Evolutionary conservation across 2,888 invertebrate genomes (phyloP).

Genomic region (Zhengitettix transpicula): DNA sequence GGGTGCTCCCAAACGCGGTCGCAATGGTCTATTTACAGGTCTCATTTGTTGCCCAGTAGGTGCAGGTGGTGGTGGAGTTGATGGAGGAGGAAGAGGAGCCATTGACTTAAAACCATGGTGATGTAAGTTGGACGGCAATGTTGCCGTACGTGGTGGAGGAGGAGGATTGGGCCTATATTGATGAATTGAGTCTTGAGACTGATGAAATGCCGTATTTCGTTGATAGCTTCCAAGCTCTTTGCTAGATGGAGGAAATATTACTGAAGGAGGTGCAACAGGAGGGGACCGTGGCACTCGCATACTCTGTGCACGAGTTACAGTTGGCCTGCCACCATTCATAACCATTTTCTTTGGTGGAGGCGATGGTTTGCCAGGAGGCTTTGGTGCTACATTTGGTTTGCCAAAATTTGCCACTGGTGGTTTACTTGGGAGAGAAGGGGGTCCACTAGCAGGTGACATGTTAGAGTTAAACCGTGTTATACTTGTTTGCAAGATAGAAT

Average conservation of each 20-base stretch:
- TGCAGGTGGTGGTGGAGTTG: constrained; percentile 5
- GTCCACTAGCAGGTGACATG: constrained; percentile 1
- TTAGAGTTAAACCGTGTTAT: not conserved
- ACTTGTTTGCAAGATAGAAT: constrained; percentile 29
- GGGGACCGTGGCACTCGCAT: constrained; percentile 65
- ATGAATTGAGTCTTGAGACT: constrained; percentile 33
- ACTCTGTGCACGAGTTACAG: constrained; percentile 62
- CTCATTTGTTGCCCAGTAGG: constrained; percentile 13
- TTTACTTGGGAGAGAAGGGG: constrained; percentile 17
- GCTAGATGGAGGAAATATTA: constrained; percentile 19
- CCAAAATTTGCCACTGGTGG: constrained; percentile 42
- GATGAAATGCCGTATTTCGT: constrained; percentile 25
- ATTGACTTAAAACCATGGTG: constrained; percentile 11
- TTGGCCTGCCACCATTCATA: constrained; percentile 26
- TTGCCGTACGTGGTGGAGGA: constrained; percentile 17
- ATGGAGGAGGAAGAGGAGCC: constrained; percentile 10
- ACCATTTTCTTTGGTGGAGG: constrained; percentile 48
- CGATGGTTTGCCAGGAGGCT: constrained; percentile 53
- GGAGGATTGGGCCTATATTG: constrained; percentile 14
- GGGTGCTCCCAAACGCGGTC: constrained; percentile 23
- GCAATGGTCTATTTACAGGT: constrained; percentile 33
- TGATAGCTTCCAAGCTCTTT: constrained; percentile 7
- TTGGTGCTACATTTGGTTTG: constrained; percentile 71
- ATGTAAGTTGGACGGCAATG: constrained; percentile 20
- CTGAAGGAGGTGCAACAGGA: constrained; percentile 31